Base-by-base conservation (phyloP, 2,113 vertebrate genomes). In the Ameiurus melas region DNA sequence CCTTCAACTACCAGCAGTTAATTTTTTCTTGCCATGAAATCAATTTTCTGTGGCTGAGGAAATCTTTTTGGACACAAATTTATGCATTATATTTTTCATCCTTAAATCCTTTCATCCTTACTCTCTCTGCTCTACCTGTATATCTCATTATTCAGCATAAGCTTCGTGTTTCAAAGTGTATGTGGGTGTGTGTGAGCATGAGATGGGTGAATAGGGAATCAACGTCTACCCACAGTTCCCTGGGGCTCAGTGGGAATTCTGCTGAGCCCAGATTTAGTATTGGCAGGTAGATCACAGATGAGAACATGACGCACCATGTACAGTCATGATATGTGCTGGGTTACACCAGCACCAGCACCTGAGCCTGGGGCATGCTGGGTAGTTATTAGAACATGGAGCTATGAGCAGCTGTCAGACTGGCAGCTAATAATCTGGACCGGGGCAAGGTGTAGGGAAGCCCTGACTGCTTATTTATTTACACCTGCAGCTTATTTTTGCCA, bases 81-180 rank as follows among this genome's bases (percentile, higher is more conserved):
- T 70, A 70, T 82, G 64, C 80, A 70, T 57, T 70, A 55, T n/a
- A 16, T 55, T 78, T 87, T 87, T 57, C 53, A 71, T 70, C 47
- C 43, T 86, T 36, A 81, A 19, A 36, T 33, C 16, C 58, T 83
- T 39, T 36, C 13, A 71, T 71, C 64, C n/a, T 6, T 85, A 55
- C 51, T 36, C 25, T 68, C 57, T 57, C 55, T 30, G 43, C 60
- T 53, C 58, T 51, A 82, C 55, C 91, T 91, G 91, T 88, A 90
- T 89, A 91, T 93, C 92, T 94, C 90, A 93, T 94, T 93, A 94
- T 88, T 93, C 90, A 92, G 91, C 86, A 91, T 91, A 92, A 94
- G 92, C 91, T 94, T 89, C 89, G 89, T 93, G 93, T 94, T 91
- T 22, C 22, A 36, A 51, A 88, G 68, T 86, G 84, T 57, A 33